Base-by-base conservation (phyloP, 2,888 invertebrate species). In the Agrochola circellaris region DNA sequence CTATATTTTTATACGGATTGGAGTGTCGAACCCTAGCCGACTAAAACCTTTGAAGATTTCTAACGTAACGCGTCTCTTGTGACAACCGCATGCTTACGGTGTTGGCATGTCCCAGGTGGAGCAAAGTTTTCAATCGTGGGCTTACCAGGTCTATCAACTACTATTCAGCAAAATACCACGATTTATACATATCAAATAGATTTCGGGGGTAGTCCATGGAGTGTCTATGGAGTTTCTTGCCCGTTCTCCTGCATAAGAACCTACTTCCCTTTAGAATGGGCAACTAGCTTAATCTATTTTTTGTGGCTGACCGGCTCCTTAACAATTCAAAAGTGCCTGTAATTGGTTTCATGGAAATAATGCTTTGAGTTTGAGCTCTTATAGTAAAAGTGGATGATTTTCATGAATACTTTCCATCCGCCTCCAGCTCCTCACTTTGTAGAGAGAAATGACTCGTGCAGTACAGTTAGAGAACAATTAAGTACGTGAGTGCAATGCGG, bases 401-500 rank as follows among this genome's bases (percentile, higher is more conserved):
- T 54, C 23, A 54, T 23, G 54, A 54, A 54, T 23, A 23, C 54
- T n/a, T 54, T 51, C 48, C 54, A 58, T 82, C 45, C 26, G 58
- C 48, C 51, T 71, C 34, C 45, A 38, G 9, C 4, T 66, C 65
- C 15, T 83, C 54, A 23, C 38, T 70, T 38, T 45, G 15, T 56
- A 20, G 30, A n/a, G 48, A 82, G 30, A 61, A 70, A 72, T 68
- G 77, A 75, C 60, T 73, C 17, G 58, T 69, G 66, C 66, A 69
- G 79, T 84, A 88, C 87, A 88, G 89, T 89, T 88, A 89, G 79
- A 68, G 77, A 79, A 91, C 94, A 94, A 94, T 94, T 94, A 94
- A 91, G 91, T 86, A 94, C 94, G 95, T 95, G 94, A 92, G 90
- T 74, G 76, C 91, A 92, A 87, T 93, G 84, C 85, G 88, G 76